These are phyloP conservation scores for Megaceryle alcyon DNA, from an alignment of 2,797 vertebrate genomes.

Conservation along the genomic window DNA sequence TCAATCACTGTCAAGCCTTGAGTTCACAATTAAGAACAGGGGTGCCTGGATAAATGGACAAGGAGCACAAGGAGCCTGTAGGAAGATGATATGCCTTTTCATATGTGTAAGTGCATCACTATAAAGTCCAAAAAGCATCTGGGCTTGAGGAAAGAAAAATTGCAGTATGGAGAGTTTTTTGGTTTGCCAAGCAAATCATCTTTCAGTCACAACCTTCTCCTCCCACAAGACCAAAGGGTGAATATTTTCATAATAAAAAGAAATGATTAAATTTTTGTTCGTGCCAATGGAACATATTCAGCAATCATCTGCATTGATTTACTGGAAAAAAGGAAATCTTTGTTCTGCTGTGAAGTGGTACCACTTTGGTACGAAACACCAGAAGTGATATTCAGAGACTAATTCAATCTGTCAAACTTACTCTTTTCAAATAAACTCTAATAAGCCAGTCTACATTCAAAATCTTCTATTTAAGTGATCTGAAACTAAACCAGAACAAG, in stretches of 20 bases:
- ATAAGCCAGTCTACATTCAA: background rate
- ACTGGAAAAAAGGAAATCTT: constrained; percentile 38
- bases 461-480: constrained; percentile 25
- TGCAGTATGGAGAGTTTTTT: background rate
- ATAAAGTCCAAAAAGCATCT: background rate
- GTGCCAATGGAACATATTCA: constrained; percentile 17
- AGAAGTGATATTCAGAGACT: background rate
- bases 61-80: background rate
- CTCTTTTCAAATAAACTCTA: background rate
- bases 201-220: constrained; percentile 18
- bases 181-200: constrained; percentile 53
- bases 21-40: background rate
- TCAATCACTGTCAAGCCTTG: constrained; percentile 50
- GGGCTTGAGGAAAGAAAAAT: background rate
- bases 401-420: constrained; percentile 7
- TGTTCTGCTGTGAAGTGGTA: background rate
- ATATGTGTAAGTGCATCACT: background rate
- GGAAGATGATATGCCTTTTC: background rate
- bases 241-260: constrained; percentile 49
- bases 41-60: background rate
- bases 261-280: background rate
- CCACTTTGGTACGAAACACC: background rate
- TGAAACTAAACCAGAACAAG: constrained; percentile 27
- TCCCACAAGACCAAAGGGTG: background rate
- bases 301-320: constrained; percentile 42